Evolutionary conservation across 2,113 vertebrate genomes (phyloP).

Genomic region (Syngnathus floridae): DNA sequence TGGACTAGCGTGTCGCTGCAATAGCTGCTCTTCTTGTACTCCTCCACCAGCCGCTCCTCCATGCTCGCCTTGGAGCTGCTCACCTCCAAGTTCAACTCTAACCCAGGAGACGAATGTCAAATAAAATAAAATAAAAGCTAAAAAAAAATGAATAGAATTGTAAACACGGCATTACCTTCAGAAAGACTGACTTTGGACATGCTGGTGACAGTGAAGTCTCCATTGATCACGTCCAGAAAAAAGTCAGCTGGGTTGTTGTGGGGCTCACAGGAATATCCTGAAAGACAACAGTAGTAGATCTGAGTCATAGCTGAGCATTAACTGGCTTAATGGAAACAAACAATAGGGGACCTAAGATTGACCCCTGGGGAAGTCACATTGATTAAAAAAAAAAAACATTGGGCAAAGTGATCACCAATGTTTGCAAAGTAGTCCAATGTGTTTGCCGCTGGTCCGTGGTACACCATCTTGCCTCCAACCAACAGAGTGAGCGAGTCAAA

Average conservation of each 20-base stretch:
- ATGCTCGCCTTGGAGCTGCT: slow-evolving; percentile 49
- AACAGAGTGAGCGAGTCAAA: slow-evolving; percentile 85
- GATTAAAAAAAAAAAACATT: not conserved
- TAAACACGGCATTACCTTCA: slow-evolving; percentile 61
- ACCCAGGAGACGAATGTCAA: slow-evolving; percentile 5
- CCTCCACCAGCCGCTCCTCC: slow-evolving; percentile 71
- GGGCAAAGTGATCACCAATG: slow-evolving; percentile 70
- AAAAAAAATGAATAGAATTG: not conserved
- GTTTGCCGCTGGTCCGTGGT: slow-evolving; percentile 76
- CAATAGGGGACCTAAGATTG: not conserved
- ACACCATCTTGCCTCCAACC: slow-evolving; percentile 79
- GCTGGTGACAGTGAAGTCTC: slow-evolving; percentile 71
- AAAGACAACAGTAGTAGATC: slow-evolving; percentile 3
- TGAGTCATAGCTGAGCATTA: too few relatives aligned
- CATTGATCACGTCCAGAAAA: slow-evolving; percentile 89
- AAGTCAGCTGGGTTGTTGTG: slow-evolving; percentile 96
- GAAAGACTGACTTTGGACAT: slow-evolving; percentile 50
- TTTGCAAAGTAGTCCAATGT: slow-evolving; percentile 78
- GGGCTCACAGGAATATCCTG: slow-evolving; percentile 80
- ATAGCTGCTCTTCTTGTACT: slow-evolving; percentile 71
- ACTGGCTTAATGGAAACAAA: not conserved
- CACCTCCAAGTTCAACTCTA: slow-evolving; percentile 51
- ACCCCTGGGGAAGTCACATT: not conserved
- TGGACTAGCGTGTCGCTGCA: slow-evolving; percentile 63
- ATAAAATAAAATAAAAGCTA: too few relatives aligned